phyloP scores from a whole-genome alignment of 2,888 invertebrate species.

The Archips crataeganus region DNA sequence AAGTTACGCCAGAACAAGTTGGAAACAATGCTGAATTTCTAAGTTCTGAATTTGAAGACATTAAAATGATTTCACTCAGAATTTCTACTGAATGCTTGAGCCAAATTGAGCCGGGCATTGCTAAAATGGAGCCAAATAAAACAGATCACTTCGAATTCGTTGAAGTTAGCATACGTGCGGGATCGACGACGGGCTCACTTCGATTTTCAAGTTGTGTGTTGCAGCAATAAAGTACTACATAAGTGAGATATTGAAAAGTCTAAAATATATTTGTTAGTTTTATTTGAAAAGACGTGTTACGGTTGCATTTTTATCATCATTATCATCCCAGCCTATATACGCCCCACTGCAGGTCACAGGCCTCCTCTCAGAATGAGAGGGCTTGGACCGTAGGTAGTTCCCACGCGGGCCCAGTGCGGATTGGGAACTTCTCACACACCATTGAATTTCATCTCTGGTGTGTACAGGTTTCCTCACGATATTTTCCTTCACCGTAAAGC shows the following conservation, averaged over 20 bases:
- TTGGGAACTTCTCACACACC: too few species aligned
- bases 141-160: constrained; percentile 42
- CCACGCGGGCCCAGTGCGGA: too few species aligned
- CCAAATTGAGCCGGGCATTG: constrained; percentile 41
- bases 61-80: constrained; percentile 32
- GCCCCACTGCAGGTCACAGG: too few species aligned
- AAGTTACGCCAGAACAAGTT: constrained; percentile 34
- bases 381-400: too few species aligned
- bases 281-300: too few species aligned
- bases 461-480: too few species aligned
- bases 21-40: constrained; percentile 29
- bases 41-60: constrained; percentile 19
- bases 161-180: constrained; percentile 52
- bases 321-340: too few species aligned
- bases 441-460: too few species aligned
- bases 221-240: background rate
- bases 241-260: background rate
- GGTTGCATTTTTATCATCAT: too few species aligned
- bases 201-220: constrained; percentile 12
- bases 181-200: constrained; percentile 48
- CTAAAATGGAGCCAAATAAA: constrained; percentile 42
- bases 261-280: background rate
- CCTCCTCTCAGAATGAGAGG: too few species aligned
- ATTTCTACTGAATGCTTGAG: constrained; percentile 39
- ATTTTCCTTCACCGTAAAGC: too few species aligned